phyloP scores from a whole-genome alignment of 2,113 vertebrate genomes.

The Cephalopholis sonnerati region DNA sequence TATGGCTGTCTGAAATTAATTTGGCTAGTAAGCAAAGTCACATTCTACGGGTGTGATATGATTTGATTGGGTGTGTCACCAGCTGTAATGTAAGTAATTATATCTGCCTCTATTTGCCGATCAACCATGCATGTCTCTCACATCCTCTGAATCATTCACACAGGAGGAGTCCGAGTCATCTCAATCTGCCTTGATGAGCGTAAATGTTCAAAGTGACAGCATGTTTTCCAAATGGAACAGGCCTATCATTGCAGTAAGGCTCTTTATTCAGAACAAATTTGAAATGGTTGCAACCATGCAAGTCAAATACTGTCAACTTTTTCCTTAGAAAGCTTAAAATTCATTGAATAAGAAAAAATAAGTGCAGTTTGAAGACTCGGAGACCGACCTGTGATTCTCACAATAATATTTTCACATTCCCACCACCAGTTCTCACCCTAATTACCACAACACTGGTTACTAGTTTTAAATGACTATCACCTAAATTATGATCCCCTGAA shows the following conservation, averaged over 20 bases:
- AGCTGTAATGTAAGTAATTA: constrained; percentile 16
- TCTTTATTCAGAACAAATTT: neutral
- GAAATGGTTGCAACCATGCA: neutral
- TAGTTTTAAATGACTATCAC: neutral
- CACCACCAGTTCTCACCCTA: neutral
- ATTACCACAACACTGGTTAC: neutral
- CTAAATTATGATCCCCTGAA: neutral
- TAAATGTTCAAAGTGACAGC: neutral
- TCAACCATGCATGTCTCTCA: constrained; percentile 51
- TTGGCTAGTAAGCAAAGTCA: constrained; percentile 28
- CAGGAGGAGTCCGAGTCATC: constrained; percentile 63
- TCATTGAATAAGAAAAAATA: neutral
- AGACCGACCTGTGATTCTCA: neutral
- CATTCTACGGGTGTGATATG: neutral
- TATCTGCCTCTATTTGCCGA: constrained; percentile 46
- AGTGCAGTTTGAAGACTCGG: constrained; percentile 34
- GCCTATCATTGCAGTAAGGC: neutral
- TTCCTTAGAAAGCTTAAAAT: neutral
- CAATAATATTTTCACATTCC: neutral
- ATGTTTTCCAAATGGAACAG: neutral
- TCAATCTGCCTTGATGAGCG: constrained; percentile 9
- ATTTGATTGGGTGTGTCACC: constrained; percentile 24
- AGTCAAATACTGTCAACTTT: too few species aligned
- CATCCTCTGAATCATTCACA: constrained; percentile 13
- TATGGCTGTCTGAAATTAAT: constrained; percentile 50